Evolutionary conservation across 2,797 vertebrate genomes (phyloP).

Genomic region (Avahi laniger): DNA sequence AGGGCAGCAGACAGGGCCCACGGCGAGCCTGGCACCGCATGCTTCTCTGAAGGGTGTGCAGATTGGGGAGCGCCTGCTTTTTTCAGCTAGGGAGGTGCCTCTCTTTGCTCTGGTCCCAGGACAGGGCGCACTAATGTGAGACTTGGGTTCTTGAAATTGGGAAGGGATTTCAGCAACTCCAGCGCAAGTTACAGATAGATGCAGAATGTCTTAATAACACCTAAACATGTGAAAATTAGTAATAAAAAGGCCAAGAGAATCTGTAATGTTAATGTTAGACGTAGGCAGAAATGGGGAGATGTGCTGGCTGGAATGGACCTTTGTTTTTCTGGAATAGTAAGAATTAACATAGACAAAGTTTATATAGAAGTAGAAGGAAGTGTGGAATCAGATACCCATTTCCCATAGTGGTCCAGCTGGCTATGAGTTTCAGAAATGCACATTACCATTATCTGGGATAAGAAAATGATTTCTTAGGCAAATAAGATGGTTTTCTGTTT

Average conservation of each 20-base stretch:
- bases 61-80: not conserved
- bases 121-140: not conserved
- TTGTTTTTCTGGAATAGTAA: not conserved
- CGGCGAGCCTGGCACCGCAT: accelerated
- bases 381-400: not conserved
- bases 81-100: not conserved
- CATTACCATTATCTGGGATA: not conserved
- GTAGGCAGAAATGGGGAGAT: not conserved
- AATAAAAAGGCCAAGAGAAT: not conserved
- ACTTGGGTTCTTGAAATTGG: not conserved
- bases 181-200: not conserved
- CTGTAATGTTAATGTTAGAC: not conserved
- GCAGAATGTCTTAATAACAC: not conserved
- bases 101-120: not conserved
- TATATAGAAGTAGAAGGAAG: not conserved
- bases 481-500: constrained; percentile 39
- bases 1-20: not conserved
- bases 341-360: not conserved
- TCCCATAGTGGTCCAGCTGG: not conserved
- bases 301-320: not conserved
- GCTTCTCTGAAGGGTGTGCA: not conserved
- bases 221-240: not conserved
- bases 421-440: not conserved
- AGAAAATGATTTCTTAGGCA: constrained; percentile 14
- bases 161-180: not conserved